Evolutionary conservation across 2,888 invertebrate genomes (phyloP).

Genomic region (Metopia argyrocephala): DNA sequence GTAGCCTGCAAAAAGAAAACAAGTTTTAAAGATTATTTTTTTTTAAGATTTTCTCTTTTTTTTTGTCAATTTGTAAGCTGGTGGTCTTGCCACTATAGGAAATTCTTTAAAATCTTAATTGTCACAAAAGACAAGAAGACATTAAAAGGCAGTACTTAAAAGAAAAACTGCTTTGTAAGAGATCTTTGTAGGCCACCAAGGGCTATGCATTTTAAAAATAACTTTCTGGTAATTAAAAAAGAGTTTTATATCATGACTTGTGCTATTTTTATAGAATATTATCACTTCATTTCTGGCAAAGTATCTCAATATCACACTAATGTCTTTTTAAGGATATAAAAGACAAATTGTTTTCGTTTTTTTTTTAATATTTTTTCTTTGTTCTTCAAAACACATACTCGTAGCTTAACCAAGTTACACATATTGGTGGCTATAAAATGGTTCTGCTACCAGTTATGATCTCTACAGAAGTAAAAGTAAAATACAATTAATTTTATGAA

Average conservation of each 20-base stretch:
- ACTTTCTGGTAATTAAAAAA: background rate
- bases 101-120: background rate
- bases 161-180: no score
- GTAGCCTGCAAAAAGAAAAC: background rate
- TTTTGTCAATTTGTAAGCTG: background rate
- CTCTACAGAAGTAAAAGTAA: background rate
- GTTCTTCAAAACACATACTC: background rate
- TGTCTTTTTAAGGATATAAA: conserved; percentile 26
- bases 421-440: conserved; percentile 26
- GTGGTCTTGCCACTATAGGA: background rate
- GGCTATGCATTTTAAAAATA: background rate
- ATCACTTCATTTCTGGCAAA: conserved; percentile 7
- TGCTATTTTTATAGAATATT: conserved; percentile 1
- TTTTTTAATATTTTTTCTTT: background rate
- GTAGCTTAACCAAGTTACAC: conserved; percentile 41
- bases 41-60: no score
- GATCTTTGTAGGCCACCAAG: background rate
- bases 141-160: no score
- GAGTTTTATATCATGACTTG: background rate
- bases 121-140: background rate
- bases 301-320: conserved; percentile 28
- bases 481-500: background rate
- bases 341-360: conserved; percentile 43
- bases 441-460: background rate
- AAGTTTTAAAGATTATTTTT: background rate